phyloP scores from a whole-genome alignment of 2,113 vertebrate genomes.

The Chlorodrepanis virens region DNA sequence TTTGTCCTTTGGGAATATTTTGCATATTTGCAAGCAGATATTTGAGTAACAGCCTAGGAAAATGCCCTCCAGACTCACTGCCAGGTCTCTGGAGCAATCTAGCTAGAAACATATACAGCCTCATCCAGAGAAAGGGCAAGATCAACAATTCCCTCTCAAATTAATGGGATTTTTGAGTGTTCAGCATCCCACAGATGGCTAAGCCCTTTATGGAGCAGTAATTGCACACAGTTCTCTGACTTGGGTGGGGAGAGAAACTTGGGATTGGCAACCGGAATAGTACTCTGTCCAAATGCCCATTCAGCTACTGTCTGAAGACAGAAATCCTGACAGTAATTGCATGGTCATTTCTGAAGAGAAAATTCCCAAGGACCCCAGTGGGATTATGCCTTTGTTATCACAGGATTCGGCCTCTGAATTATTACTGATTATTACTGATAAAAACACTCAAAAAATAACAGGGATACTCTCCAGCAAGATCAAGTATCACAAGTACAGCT shows the following conservation, averaged over 20 bases:
- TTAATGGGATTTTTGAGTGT: neutral
- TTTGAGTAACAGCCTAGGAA: constrained; percentile 47
- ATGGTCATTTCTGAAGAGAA: neutral
- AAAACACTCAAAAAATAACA: neutral
- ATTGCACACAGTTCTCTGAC: neutral
- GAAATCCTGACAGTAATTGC: neutral
- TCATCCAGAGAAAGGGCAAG: neutral
- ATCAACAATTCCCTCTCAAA: neutral
- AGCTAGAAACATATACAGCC: constrained; percentile 20
- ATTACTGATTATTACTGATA: neutral
- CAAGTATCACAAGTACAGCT: neutral
- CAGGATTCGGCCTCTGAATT: neutral
- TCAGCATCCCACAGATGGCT: neutral
- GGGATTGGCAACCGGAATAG: neutral
- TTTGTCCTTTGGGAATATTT: constrained; percentile 1
- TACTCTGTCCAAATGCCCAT: neutral
- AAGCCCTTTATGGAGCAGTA: neutral
- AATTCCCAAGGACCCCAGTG: neutral
- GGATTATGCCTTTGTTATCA: neutral
- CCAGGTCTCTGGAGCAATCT: constrained; percentile 28
- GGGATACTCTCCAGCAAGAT: neutral
- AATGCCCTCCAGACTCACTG: constrained; percentile 41
- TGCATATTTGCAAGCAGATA: constrained; percentile 14
- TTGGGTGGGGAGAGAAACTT: neutral
- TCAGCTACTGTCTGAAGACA: neutral